Conservation (phyloP, 2,888 invertebrate species). For the Lamellibrachia columna region DNA sequence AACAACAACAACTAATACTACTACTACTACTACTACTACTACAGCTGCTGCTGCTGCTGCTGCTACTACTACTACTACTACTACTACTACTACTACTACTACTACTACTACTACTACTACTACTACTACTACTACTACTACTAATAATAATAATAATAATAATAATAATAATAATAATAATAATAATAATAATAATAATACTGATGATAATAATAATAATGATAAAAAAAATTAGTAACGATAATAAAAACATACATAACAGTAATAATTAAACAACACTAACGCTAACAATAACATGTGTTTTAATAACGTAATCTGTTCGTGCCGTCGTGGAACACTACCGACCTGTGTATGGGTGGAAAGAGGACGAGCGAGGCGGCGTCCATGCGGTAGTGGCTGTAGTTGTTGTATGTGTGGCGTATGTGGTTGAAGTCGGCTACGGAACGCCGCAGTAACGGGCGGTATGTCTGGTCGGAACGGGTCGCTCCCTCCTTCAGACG, state of each 20-base stretch:
- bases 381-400: constrained; percentile 4
- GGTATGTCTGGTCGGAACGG: background rate
- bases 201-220: background rate
- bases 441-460: background rate
- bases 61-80: background rate
- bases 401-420: background rate
- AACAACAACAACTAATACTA: background rate
- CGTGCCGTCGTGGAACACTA: background rate
- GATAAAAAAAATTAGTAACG: background rate
- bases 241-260: background rate
- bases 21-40: background rate
- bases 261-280: background rate
- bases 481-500: background rate
- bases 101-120: background rate
- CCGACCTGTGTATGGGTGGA: background rate
- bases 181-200: background rate
- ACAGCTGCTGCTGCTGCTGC: constrained; percentile 5
- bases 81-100: background rate
- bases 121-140: background rate
- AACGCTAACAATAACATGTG: background rate
- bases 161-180: background rate
- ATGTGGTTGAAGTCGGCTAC: background rate
- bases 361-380: background rate
- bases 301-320: background rate
- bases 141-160: background rate